Conservation (phyloP, 2,888 invertebrate genomes). For the Tachina fera region DNA sequence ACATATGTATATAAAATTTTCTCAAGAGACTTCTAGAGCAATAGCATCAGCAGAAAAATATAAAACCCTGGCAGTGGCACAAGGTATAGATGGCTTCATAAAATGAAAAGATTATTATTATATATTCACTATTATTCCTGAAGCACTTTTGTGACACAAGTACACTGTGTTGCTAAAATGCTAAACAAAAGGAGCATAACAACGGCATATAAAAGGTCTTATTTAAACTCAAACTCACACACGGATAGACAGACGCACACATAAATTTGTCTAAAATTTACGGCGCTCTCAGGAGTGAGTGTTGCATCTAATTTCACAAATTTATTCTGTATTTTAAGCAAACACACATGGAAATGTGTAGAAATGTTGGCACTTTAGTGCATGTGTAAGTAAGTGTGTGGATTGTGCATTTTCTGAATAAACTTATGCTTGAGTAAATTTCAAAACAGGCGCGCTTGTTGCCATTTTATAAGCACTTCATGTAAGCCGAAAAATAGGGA, state of each 20-base stretch:
- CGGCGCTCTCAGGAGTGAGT: neutral
- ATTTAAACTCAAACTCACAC: neutral
- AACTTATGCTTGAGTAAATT: conserved; percentile 47
- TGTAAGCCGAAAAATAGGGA: conserved; percentile 11
- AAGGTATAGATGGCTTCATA: neutral
- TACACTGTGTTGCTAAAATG: conserved; percentile 39
- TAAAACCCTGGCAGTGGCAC: neutral
- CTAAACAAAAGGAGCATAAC: conserved; percentile 3
- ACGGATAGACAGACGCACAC: neutral
- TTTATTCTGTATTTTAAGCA: conserved; percentile 1
- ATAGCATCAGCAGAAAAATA: neutral
- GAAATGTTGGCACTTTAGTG: neutral
- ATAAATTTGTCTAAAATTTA: conserved; percentile 13
- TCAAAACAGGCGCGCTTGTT: conserved; percentile 39
- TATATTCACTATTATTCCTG: conserved; percentile 46
- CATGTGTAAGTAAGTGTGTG: neutral
- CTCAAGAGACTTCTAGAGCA: conserved; percentile 12
- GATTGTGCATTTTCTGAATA: conserved; percentile 23
- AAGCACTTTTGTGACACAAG: conserved; percentile 62
- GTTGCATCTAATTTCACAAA: conserved; percentile 18
- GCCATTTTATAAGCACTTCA: conserved; percentile 45
- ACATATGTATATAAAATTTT: neutral
- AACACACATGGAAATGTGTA: neutral
- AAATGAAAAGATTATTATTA: conserved; percentile 11
- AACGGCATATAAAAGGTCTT: neutral